Evolutionary conservation across 2,113 vertebrate genomes (phyloP), one percentile per base, ranked within the genome.

Genomic region (Corapipo altera): DNA sequence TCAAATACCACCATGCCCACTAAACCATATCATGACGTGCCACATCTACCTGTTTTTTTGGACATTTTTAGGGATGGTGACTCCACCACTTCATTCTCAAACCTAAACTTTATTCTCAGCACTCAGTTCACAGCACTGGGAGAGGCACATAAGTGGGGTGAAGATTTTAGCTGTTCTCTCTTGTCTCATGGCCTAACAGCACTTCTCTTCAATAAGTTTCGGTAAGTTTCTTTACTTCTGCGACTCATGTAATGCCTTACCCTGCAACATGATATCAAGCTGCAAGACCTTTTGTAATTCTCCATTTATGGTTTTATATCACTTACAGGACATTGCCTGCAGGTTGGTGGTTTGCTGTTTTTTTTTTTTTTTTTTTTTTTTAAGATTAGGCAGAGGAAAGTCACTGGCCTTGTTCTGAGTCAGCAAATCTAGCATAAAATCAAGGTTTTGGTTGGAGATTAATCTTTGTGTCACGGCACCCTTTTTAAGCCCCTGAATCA

Each of bases 341-440:
- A 54, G 19, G 26, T 52, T 82, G 46, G 17, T 70, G 2, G 1
- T 9, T 81, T 41, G 16, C 13, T 24, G 27, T 7, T 59, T 8
- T 27, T 27, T 41, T 28, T 19, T 1, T 1, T 15, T 27, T 23
- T 1, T 1, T 15, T 27, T 23, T 46, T 33, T 73, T 62, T 58
- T 27, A n/a, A 71, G 57, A 61, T 87, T 43, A 72, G n/a, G 18
- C 26, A 72, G 19, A 69, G 35, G 39, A 71, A 89, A 58, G 41
- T 67, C 66, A 27, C 17, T 69, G 70, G 22, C 11, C 14, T 64
- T 1, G 1, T 57, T 89, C 8, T 39, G 37, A 88, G 67, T 94
- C 71, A 85, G 80, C 22, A 74, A 67, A 91, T 84, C 30, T 32
- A 84, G 5, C 33, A 44, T 28, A 82, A 91, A 90, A 72, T 78